Evolutionary conservation across 2,113 vertebrate species (phyloP), one percentile per base, ranked within the genome.

Genomic region (Rallus limicola): DNA sequence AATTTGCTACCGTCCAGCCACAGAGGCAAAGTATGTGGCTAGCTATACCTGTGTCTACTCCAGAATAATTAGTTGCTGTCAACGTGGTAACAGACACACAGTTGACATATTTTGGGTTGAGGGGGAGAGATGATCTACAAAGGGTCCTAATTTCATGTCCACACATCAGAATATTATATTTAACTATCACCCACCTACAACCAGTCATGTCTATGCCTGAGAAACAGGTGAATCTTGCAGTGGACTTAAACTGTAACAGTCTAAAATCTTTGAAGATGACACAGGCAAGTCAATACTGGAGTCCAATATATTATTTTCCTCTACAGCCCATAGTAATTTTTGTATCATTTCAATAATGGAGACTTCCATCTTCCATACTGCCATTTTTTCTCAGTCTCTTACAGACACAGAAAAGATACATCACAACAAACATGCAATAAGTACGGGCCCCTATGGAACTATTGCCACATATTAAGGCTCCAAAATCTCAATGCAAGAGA

Each of bases 371-470:
- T 25, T 9, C 19, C 11, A n/a, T 9, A 4, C 12, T 28, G 36
- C 3, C 1, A 16, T 18, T 70, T 78, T 74, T 44, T 36, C 19
- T 42, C 42, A 21, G 14, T 23, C 5, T 36, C 16, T 69, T 17
- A 31, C 4, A 17, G 60, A n/a, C 8, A 19, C 1, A 3, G 23
- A 18, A 58, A 72, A 83, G 53, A 52, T 4, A 38, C 1, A 0
- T 20, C 69, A 33, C 6, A 52, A 26, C 11, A 9, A 93, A 5
- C 19, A 56, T 25, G 16, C 1, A 2, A 3, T 34, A n/a, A 46
- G 16, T 5, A 64, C 29, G 15, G 4, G 4, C 29, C 19, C 44
- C 34, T 38, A 0, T 68, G 11, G 24, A 82, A 60, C 4, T 64
- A 9, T 2, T 67, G 24, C 29, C n/a, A 38, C 10, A 3, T 16